phyloP scores from a whole-genome alignment of 1,140 invertebrate genomes.

The Limonius californicus region DNA sequence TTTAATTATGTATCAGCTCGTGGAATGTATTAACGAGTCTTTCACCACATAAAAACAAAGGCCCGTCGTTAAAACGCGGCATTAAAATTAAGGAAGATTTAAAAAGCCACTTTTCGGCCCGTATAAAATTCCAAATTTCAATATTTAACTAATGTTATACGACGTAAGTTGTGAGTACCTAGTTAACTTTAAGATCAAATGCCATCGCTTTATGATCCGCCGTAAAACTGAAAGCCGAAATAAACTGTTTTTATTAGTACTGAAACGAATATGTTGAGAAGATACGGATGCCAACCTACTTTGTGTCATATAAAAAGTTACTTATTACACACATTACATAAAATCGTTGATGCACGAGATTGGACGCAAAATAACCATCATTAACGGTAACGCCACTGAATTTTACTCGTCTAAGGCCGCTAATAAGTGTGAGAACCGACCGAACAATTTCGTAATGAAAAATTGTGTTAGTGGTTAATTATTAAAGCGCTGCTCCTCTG shows the following conservation, averaged over 20 bases:
- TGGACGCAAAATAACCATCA: constrained; percentile 4
- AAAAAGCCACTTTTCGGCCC: not conserved
- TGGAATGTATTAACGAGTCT: not conserved
- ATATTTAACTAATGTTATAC: constrained; percentile 8
- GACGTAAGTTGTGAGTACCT: constrained; percentile 2
- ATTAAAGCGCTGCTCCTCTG: no score
- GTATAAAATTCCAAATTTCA: constrained; percentile 4
- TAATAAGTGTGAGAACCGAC: not conserved
- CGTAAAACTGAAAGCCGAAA: constrained; percentile 13
- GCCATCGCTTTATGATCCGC: constrained; percentile 2
- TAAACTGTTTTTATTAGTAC: constrained; percentile 13
- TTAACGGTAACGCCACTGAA: not conserved
- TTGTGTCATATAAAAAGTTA: constrained; percentile 10
- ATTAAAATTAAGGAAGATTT: not conserved
- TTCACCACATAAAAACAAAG: not conserved
- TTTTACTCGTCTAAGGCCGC: not conserved
- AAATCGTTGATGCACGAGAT: constrained; percentile 9
- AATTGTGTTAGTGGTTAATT: no score
- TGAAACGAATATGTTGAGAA: constrained; percentile 4
- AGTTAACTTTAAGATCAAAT: constrained; percentile 14
- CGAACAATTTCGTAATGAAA: no score
- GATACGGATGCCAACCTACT: constrained; percentile 8
- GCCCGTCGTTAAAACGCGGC: not conserved
- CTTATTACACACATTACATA: constrained; percentile 14
- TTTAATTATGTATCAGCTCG: no score